Conservation (phyloP, 2,888 invertebrate species). For the Pachydiplax longipennis region DNA sequence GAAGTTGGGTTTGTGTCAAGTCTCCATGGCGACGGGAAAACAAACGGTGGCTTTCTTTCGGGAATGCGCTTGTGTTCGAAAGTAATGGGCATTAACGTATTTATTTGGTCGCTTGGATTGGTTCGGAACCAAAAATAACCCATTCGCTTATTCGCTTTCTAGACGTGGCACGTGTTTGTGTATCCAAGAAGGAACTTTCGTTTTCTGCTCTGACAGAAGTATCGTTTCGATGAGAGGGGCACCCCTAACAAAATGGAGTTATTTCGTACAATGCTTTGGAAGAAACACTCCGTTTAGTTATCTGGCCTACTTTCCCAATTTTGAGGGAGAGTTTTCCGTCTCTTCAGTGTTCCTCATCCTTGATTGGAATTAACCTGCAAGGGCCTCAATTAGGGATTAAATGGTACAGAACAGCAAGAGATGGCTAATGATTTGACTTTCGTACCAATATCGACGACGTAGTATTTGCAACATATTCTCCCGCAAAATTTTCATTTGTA, state of each 20-base stretch:
- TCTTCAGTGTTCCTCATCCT: no score
- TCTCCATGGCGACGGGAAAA: conserved; percentile 29
- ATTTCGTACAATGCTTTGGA: neutral
- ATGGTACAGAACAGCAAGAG: no score
- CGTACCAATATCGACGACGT: no score
- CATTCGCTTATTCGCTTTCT: conserved; percentile 12
- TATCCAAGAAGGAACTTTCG: conserved; percentile 15
- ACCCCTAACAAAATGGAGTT: neutral
- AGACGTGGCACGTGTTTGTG: conserved; percentile 12
- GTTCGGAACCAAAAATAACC: neutral
- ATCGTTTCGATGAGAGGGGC: conserved; percentile 17
- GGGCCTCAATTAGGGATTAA: no score
- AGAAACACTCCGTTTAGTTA: no score
- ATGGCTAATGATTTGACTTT: no score
- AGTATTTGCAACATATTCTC: no score
- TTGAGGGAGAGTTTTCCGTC: no score
- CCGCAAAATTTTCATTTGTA: no score
- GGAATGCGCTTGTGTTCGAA: conserved; percentile 6
- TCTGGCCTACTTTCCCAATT: no score
- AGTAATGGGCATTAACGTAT: conserved; percentile 26
- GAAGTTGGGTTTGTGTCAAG: conserved; percentile 31
- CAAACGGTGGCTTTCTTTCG: conserved; percentile 14
- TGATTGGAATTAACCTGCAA: no score
- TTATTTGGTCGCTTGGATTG: conserved; percentile 23
- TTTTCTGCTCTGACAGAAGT: conserved; percentile 32